Evolutionary conservation across 2,797 vertebrate genomes (phyloP).

Genomic region (Microctenopoma stevenorrisi): DNA sequence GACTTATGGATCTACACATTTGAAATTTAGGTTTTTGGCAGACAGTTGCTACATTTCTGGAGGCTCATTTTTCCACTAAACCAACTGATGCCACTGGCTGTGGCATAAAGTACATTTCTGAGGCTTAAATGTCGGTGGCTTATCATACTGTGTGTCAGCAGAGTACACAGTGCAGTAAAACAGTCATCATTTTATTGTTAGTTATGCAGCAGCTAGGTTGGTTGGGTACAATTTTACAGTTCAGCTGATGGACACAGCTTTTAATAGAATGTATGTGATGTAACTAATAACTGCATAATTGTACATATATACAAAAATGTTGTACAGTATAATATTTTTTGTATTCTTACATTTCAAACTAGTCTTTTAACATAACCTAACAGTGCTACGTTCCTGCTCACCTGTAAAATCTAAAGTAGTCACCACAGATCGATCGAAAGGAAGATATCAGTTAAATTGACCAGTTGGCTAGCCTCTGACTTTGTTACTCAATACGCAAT

Average conservation of each 20-base stretch:
- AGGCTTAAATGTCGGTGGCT: not conserved
- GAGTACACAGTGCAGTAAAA: slow-evolving; percentile 16
- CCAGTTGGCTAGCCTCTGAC: not conserved
- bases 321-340: not conserved
- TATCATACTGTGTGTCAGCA: slow-evolving; percentile 5
- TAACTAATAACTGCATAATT: slow-evolving; percentile 2
- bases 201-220: slow-evolving; percentile 38
- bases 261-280: slow-evolving; percentile 6
- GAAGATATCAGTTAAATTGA: not conserved
- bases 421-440: no score
- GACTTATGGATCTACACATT: slow-evolving; percentile 31
- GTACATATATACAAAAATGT: not conserved
- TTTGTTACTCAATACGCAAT: not conserved
- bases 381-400: not conserved
- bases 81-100: not conserved
- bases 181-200: slow-evolving; percentile 31
- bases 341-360: not conserved
- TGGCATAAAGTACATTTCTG: slow-evolving; percentile 3
- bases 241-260: slow-evolving; percentile 56
- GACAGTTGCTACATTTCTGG: slow-evolving; percentile 15
- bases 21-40: slow-evolving; percentile 21
- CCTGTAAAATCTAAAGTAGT: no score
- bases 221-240: slow-evolving; percentile 50
- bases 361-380: not conserved
- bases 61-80: slow-evolving; percentile 12